A percentile compares a stretch with the other conserved stretches of the same genome.
phyloP scores from a whole-genome alignment of 2,888 invertebrate species.

The Eristalis arbustorum region DNA sequence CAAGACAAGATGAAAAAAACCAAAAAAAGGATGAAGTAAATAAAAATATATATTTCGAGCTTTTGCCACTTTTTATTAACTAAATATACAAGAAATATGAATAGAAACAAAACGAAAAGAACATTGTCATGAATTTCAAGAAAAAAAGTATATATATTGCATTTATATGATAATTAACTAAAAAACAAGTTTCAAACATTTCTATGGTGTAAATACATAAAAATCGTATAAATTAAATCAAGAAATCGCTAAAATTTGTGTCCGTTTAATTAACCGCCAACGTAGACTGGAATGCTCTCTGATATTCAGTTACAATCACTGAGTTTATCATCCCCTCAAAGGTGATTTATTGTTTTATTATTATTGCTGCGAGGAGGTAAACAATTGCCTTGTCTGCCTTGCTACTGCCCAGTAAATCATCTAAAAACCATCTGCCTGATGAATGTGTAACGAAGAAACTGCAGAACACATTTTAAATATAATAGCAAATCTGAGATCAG shows the following conservation, averaged over 20 bases:
- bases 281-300: neutral
- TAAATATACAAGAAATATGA: slow-evolving; percentile 58
- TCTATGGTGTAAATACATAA: slow-evolving; percentile 45
- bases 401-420: too few species aligned
- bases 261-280: neutral
- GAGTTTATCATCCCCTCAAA: too few species aligned
- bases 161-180: slow-evolving; percentile 50
- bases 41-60: slow-evolving; percentile 71
- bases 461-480: too few species aligned
- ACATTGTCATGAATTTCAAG: slow-evolving; percentile 54
- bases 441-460: too few species aligned
- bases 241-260: neutral
- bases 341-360: too few species aligned
- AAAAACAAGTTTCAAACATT: slow-evolving; percentile 42
- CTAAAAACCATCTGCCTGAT: too few species aligned
- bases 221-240: slow-evolving; percentile 18
- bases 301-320: too few species aligned
- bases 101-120: slow-evolving; percentile 29
- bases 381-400: too few species aligned
- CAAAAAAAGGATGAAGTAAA: slow-evolving; percentile 24
- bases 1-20: neutral
- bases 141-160: slow-evolving; percentile 25
- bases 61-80: slow-evolving; percentile 72
- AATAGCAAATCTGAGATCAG: too few species aligned
- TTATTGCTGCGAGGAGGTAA: too few species aligned